These are phyloP conservation scores for Mesocentrotus franciscanus DNA, from an alignment of 53 echinoderm and acorn worm species.

Conservation along the genomic window DNA sequence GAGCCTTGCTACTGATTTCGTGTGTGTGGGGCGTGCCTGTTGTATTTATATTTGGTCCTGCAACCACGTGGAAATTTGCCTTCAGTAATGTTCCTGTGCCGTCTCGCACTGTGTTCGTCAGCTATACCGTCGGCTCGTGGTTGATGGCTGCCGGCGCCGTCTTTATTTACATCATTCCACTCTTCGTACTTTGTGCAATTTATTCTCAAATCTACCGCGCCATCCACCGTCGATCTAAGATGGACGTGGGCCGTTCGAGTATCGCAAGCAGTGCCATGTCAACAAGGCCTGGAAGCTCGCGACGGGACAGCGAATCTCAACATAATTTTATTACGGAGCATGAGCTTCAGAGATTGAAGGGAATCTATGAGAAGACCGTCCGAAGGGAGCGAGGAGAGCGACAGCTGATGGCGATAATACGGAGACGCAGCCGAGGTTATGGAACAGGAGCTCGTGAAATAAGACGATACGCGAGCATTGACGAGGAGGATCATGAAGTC, in stretches of 20 bases:
- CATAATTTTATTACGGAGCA: conserved; percentile 82
- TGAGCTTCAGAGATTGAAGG: conserved; percentile 80
- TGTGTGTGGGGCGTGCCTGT: conserved; percentile 85
- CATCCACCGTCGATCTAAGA: conserved; percentile 85
- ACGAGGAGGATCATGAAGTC: conserved; percentile 80
- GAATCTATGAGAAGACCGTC: conserved; percentile 85
- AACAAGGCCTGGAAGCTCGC: conserved; percentile 74
- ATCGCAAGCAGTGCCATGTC: conserved; percentile 82
- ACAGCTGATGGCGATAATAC: conserved; percentile 77
- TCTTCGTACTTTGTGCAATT: conserved; percentile 89
- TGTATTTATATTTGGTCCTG: conserved; percentile 77
- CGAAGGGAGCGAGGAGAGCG: conserved; percentile 81
- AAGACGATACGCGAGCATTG: conserved; percentile 91
- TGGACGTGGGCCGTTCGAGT: conserved; percentile 88
- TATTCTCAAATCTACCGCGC: conserved; percentile 94
- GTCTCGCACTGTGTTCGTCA: conserved; percentile 83
- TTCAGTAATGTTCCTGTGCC: conserved; percentile 77
- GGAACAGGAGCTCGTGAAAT: conserved; percentile 71
- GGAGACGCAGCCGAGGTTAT: conserved; percentile 73
- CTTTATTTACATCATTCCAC: conserved; percentile 92
- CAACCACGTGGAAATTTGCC: conserved; percentile 81
- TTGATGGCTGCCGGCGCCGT: conserved; percentile 84
- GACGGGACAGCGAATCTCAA: conserved; percentile 77
- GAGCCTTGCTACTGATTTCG: conserved; percentile 80
- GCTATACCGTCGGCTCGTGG: conserved; percentile 82